phyloP scores from a whole-genome alignment of 1,140 invertebrate species.

The Hyles vespertilio region DNA sequence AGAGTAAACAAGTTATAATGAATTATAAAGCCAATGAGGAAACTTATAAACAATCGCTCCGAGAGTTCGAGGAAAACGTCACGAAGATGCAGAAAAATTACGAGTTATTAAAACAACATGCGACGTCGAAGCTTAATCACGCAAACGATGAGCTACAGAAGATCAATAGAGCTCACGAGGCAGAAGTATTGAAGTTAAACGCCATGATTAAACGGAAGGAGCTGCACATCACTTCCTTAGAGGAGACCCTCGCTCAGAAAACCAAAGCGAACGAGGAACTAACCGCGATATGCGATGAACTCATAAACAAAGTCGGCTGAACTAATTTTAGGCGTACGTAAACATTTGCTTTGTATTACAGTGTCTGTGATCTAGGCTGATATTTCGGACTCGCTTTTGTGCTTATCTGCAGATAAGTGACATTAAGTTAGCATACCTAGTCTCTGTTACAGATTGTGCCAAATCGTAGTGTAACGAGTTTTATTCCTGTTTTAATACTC shows the following conservation, averaged over 20 bases:
- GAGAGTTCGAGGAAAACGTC: slow-evolving; percentile 61
- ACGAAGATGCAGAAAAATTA: slow-evolving; percentile 70
- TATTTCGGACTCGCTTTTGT: slow-evolving; percentile 41
- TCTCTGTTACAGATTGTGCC: slow-evolving; percentile 35
- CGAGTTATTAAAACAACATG: slow-evolving; percentile 67
- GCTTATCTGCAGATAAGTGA: slow-evolving; percentile 50
- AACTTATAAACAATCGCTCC: slow-evolving; percentile 53
- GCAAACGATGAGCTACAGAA: slow-evolving; percentile 82
- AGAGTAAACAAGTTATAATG: slow-evolving; percentile 67
- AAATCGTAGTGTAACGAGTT: slow-evolving; percentile 33
- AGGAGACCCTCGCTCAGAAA: slow-evolving; percentile 84
- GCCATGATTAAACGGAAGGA: slow-evolving; percentile 86
- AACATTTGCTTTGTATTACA: slow-evolving; percentile 30
- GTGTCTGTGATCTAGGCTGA: slow-evolving; percentile 42
- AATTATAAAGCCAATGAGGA: slow-evolving; percentile 68
- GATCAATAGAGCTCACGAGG: slow-evolving; percentile 78
- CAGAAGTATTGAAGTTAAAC: slow-evolving; percentile 82
- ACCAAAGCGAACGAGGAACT: slow-evolving; percentile 85
- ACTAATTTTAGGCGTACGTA: slow-evolving; percentile 29
- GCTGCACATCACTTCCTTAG: slow-evolving; percentile 80
- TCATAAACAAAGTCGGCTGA: slow-evolving; percentile 79
- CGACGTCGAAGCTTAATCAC: slow-evolving; percentile 66
- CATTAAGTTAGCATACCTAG: slow-evolving; percentile 37
- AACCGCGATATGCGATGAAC: slow-evolving; percentile 87
- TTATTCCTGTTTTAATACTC: slow-evolving; percentile 32